A percentile compares a stretch with the other conserved stretches of the same genome.
phyloP scores from a whole-genome alignment of 92 coral and sea anemone species.

The Pocillopora meandrina region DNA sequence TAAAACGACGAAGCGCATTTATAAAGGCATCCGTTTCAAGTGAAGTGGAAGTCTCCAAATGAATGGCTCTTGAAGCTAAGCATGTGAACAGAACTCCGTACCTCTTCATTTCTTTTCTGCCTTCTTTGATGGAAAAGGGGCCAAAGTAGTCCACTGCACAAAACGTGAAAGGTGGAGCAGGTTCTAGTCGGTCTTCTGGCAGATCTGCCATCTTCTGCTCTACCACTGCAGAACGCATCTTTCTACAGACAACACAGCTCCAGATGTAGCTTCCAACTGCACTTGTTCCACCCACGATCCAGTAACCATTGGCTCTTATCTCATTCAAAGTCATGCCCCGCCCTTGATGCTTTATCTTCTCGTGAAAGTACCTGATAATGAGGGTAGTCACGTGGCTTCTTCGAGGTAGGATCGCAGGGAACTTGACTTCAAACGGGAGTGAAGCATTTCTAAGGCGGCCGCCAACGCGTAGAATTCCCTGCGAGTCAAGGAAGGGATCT shows the following conservation, averaged over 20 bases:
- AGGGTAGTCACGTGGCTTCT: conserved; percentile 40
- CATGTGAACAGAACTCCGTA: conserved; percentile 66
- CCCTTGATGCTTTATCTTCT: conserved; percentile 52
- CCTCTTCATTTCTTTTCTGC: conserved; percentile 63
- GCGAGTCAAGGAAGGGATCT: too few relatives aligned
- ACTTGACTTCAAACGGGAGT: conserved; percentile 32
- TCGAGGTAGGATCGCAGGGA: conserved; percentile 55
- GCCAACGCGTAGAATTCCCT: too few relatives aligned
- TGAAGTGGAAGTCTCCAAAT: too few relatives aligned
- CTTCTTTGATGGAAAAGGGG: conserved; percentile 51
- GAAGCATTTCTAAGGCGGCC: conserved; percentile 29
- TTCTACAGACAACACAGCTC: too few relatives aligned
- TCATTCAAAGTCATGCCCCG: too few relatives aligned
- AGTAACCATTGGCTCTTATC: too few relatives aligned
- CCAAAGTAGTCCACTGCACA: conserved; percentile 60
- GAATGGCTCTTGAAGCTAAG: too few relatives aligned
- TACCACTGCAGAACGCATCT: conserved; percentile 35
- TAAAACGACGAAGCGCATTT: too few relatives aligned
- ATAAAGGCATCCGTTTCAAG: too few relatives aligned
- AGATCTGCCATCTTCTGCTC: conserved; percentile 1
- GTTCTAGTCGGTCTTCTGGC: conserved; percentile 54
- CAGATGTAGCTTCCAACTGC: too few relatives aligned
- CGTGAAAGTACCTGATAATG: conserved; percentile 45
- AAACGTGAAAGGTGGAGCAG: conserved; percentile 56
- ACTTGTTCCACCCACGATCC: too few relatives aligned